phyloP scores from a whole-genome alignment of 2,888 invertebrate species.

The Zootermopsis nevadensis region DNA sequence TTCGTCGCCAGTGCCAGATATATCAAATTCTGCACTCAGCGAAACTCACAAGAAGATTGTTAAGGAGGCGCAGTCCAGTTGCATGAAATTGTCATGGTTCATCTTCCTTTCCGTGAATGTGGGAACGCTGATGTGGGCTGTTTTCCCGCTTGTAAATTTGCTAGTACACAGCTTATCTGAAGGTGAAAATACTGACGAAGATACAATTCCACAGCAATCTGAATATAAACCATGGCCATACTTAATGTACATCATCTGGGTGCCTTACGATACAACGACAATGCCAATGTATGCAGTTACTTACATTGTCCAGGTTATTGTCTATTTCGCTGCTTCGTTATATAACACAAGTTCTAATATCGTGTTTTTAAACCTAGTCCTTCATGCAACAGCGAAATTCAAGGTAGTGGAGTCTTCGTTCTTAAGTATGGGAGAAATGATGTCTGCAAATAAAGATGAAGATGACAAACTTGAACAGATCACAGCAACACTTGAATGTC shows the following conservation, averaged over 20 bases:
- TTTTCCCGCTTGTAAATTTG: slow-evolving; percentile 14
- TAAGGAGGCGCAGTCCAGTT: background rate
- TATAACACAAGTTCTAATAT: slow-evolving; percentile 7
- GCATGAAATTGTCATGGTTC: background rate
- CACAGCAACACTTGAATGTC: too few relatives aligned
- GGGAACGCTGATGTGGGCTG: slow-evolving; percentile 12
- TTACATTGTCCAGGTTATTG: background rate
- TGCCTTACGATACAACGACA: slow-evolving; percentile 13
- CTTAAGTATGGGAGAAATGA: background rate
- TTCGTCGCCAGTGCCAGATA: background rate
- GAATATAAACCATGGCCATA: slow-evolving; percentile 4
- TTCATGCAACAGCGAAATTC: slow-evolving; percentile 25
- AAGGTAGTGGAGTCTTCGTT: slow-evolving; percentile 16
- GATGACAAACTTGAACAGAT: background rate
- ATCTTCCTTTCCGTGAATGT: slow-evolving; percentile 8
- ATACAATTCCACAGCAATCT: background rate
- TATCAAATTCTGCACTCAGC: background rate
- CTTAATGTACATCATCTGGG: slow-evolving; percentile 21
- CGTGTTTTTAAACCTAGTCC: slow-evolving; percentile 1
- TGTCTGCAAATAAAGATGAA: background rate
- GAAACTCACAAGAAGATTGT: background rate
- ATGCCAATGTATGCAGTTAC: slow-evolving; percentile 15
- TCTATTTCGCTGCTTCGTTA: slow-evolving; percentile 1
- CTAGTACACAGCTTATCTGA: slow-evolving; percentile 4
- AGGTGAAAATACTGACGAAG: background rate